phyloP scores from a whole-genome alignment of 2,888 invertebrate species.

The Willowsia nigromaculata region DNA sequence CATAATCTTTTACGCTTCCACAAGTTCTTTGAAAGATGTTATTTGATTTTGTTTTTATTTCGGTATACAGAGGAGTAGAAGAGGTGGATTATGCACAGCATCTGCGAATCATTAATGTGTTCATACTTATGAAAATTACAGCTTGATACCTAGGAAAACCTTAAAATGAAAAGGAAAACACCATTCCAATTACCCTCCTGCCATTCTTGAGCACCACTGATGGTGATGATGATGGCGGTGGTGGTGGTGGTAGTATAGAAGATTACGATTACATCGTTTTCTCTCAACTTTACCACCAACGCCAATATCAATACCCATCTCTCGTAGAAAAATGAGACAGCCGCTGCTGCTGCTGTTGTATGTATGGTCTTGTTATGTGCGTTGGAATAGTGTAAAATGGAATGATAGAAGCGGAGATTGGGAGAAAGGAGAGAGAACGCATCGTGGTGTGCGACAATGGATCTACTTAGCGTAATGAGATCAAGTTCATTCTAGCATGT shows the following conservation, averaged over 20 bases:
- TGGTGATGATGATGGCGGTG: background rate
- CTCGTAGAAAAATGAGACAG: background rate
- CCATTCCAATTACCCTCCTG: background rate
- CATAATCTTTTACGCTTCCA: background rate
- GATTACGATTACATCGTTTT: slow-evolving; percentile 42
- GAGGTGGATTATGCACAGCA: background rate
- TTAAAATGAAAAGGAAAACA: background rate
- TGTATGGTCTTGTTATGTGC: background rate
- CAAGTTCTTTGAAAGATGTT: background rate
- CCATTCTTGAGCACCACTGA: background rate
- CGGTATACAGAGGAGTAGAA: background rate
- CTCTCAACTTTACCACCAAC: slow-evolving; percentile 9
- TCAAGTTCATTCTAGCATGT: slow-evolving; percentile 67
- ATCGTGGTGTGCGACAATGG: slow-evolving; percentile 41
- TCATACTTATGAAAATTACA: background rate
- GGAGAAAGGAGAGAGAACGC: slow-evolving; percentile 12
- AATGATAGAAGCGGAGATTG: background rate
- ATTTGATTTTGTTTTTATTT: background rate
- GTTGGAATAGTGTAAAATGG: background rate
- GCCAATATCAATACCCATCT: background rate
- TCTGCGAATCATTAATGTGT: background rate
- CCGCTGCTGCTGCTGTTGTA: no score
- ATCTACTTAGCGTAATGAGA: slow-evolving; percentile 70
- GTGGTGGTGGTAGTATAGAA: background rate
- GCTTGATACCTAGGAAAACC: background rate